A percentile compares a stretch with the other conserved stretches of the same genome.
These are phyloP conservation scores for Esperia sulphurella DNA, from an alignment of 2,888 invertebrate genomes.

Conservation along the genomic window DNA sequence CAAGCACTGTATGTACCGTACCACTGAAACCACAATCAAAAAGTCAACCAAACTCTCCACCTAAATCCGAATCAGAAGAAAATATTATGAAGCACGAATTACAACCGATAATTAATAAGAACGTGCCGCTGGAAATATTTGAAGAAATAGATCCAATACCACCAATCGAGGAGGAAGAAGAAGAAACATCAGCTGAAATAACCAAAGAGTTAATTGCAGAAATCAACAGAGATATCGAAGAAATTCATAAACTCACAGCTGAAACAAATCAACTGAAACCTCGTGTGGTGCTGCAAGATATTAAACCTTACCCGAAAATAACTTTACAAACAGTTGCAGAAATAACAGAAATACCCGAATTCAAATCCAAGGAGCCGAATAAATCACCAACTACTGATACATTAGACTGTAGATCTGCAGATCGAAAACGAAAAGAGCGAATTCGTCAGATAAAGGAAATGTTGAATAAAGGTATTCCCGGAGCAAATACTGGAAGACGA, in stretches of 20 bases:
- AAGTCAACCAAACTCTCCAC: slow-evolving; percentile 72
- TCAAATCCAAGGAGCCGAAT: slow-evolving; percentile 55
- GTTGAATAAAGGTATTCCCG: slow-evolving; percentile 83
- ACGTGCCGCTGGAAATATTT: slow-evolving; percentile 56
- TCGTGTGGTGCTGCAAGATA: slow-evolving; percentile 65
- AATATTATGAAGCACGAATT: slow-evolving; percentile 46
- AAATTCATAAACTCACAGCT: slow-evolving; percentile 71
- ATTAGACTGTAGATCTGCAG: slow-evolving; percentile 65
- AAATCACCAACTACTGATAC: slow-evolving; percentile 56
- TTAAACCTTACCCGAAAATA: slow-evolving; percentile 77
- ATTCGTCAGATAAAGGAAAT: slow-evolving; percentile 85
- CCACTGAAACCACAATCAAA: slow-evolving; percentile 64
- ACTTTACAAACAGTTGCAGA: slow-evolving; percentile 81
- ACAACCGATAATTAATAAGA: slow-evolving; percentile 43
- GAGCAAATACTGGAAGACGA: slow-evolving; percentile 69
- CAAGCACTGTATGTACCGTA: slow-evolving; percentile 37
- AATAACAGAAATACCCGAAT: slow-evolving; percentile 81
- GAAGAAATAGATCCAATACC: slow-evolving; percentile 65
- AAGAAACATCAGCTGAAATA: slow-evolving; percentile 60
- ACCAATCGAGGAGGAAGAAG: slow-evolving; percentile 63
- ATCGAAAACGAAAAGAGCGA: slow-evolving; percentile 80
- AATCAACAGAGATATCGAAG: slow-evolving; percentile 73
- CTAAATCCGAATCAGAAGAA: slow-evolving; percentile 66
- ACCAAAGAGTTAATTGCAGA: slow-evolving; percentile 61
- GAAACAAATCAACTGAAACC: slow-evolving; percentile 63